Evolutionary conservation across 2,888 invertebrate genomes (phyloP).

Genomic region (Ormyrus nitidulus): DNA sequence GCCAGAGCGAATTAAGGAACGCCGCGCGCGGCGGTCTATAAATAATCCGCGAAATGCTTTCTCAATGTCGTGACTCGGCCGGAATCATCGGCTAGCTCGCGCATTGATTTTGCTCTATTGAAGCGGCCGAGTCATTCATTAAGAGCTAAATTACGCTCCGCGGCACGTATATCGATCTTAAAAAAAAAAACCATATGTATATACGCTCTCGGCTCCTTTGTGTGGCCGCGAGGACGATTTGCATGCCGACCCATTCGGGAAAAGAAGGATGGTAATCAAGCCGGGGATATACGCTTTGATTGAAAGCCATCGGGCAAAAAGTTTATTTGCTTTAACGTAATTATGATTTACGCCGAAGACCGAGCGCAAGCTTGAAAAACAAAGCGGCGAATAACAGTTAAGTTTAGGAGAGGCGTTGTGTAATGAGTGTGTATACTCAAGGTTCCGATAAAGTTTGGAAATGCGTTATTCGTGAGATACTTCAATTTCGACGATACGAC

Average conservation of each 20-base stretch:
- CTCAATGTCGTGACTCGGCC: not conserved
- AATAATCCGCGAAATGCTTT: slow-evolving; percentile 25
- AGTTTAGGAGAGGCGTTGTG: too few relatives aligned
- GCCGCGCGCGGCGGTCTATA: not conserved
- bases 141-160: not conserved
- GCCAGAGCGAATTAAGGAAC: not conserved
- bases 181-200: too few relatives aligned
- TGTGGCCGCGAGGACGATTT: too few relatives aligned
- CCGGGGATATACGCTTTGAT: not conserved
- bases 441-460: too few relatives aligned
- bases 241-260: too few relatives aligned
- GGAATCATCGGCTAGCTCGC: not conserved
- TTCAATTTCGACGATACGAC: too few relatives aligned
- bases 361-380: not conserved
- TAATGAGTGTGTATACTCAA: too few relatives aligned
- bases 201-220: too few relatives aligned
- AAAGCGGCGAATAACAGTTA: too few relatives aligned
- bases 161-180: too few relatives aligned
- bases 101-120: not conserved
- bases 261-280: too few relatives aligned
- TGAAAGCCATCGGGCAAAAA: not conserved
- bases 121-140: slow-evolving; percentile 15
- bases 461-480: too few relatives aligned
- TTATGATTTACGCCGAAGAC: not conserved
- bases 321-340: not conserved